A percentile compares a stretch with the other conserved stretches of the same genome.
Evolutionary conservation across 2,888 invertebrate genomes (phyloP).

Genomic region (Pseudococcus jackbeardsleyi): DNA sequence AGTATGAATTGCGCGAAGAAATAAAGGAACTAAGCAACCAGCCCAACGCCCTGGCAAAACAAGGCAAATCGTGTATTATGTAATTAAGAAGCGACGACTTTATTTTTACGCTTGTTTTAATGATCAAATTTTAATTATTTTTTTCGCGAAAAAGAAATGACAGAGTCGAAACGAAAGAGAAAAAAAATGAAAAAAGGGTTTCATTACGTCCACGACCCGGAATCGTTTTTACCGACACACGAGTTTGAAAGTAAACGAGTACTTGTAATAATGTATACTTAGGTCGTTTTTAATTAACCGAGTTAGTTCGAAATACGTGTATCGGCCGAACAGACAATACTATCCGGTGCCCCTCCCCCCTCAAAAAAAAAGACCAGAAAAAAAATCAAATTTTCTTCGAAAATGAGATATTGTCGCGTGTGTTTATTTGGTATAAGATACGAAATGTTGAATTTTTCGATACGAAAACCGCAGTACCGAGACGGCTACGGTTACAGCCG

Average conservation of each 20-base stretch:
- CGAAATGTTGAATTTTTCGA: not conserved
- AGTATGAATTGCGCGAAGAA: not conserved
- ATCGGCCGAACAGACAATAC: conserved; percentile 3
- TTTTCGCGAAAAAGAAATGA: not conserved
- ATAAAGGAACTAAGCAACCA: not conserved
- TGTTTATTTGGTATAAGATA: not conserved
- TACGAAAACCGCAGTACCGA: not conserved
- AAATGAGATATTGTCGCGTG: not conserved
- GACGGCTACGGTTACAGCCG: not conserved
- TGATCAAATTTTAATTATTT: conserved; percentile 6
- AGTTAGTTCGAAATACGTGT: not conserved
- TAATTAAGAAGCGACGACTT: not conserved
- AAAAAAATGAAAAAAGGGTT: not conserved
- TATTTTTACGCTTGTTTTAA: not conserved
- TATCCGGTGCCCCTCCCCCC: not conserved
- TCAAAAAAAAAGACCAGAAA: no score
- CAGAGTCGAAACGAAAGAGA: not conserved
- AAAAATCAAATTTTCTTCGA: not conserved
- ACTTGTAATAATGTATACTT: not conserved
- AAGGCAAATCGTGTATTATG: not conserved
- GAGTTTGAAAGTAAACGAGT: conserved; percentile 7
- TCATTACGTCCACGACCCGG: conserved; percentile 17
- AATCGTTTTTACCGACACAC: not conserved
- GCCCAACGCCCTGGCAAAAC: not conserved
- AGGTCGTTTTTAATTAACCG: conserved; percentile 23